These are phyloP conservation scores for Hydractinia symbiolongicarpus DNA, from an alignment of 30 jellyfish, hydroid and myxozoan genomes.

Conservation along the genomic window DNA sequence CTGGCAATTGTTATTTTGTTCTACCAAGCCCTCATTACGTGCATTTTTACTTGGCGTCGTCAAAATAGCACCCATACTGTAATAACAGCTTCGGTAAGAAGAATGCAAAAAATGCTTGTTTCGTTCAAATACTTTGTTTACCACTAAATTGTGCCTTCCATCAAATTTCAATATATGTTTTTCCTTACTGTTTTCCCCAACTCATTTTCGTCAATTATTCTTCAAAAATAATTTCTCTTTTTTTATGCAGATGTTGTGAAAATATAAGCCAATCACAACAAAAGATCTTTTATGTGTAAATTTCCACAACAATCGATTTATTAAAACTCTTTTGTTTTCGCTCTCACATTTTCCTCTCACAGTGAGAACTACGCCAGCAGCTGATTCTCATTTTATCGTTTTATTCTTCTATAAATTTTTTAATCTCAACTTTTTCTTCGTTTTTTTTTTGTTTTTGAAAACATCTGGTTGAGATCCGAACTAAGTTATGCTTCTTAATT, in stretches of 20 bases:
- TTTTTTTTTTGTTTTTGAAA: neutral
- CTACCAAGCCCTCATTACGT: constrained; percentile 5
- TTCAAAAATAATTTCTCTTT: neutral
- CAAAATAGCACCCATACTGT: constrained; percentile 78
- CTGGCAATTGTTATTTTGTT: constrained; percentile 55
- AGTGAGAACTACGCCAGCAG: too few species aligned
- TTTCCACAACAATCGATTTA: too few species aligned
- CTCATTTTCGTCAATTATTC: neutral
- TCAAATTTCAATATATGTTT: too few species aligned
- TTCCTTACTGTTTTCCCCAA: neutral
- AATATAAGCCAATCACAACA: too few species aligned
- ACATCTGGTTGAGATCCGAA: constrained; percentile 17
- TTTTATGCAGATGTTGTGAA: too few species aligned
- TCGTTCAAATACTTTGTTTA: too few species aligned
- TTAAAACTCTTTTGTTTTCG: too few species aligned
- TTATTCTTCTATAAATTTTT: neutral
- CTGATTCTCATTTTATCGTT: too few species aligned
- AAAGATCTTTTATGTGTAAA: too few species aligned
- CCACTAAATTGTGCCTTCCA: too few species aligned
- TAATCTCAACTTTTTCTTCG: neutral
- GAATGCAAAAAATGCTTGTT: too few species aligned
- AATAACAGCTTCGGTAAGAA: neutral
- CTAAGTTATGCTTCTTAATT: constrained; percentile 12
- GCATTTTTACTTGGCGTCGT: constrained; percentile 61
- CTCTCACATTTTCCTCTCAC: too few species aligned